phyloP scores from a whole-genome alignment of 2,797 vertebrate species.

The Enteromius fasciolatus region DNA sequence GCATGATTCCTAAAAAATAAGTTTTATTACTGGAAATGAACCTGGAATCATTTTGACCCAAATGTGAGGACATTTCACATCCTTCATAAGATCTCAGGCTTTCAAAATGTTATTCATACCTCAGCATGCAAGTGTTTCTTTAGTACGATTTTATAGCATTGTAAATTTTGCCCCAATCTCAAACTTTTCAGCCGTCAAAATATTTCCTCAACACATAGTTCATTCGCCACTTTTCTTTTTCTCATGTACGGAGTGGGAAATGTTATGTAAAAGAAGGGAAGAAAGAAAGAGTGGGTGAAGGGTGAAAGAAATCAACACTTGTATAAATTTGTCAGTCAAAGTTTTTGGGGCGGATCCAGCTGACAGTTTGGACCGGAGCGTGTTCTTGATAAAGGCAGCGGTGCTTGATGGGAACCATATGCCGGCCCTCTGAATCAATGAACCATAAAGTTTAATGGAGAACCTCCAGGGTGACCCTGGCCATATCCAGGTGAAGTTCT shows the following conservation, averaged over 20 bases:
- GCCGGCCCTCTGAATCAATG: slow-evolving; percentile 61
- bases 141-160: slow-evolving; percentile 31
- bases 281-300: slow-evolving; percentile 40
- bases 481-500: slow-evolving; percentile 61
- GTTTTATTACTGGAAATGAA: slow-evolving; percentile 23
- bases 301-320: slow-evolving; percentile 53
- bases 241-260: background rate
- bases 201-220: slow-evolving; percentile 7
- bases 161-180: slow-evolving; percentile 30
- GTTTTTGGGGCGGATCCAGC: slow-evolving; percentile 49
- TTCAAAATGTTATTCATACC: slow-evolving; percentile 43
- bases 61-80: slow-evolving; percentile 21
- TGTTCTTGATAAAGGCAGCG: slow-evolving; percentile 59
- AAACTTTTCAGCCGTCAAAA: slow-evolving; percentile 41
- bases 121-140: slow-evolving; percentile 45
- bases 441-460: slow-evolving; percentile 64
- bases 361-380: slow-evolving; percentile 55
- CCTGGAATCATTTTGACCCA: background rate
- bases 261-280: background rate
- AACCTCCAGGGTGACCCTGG: slow-evolving; percentile 58
- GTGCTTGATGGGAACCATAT: slow-evolving; percentile 62
- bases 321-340: slow-evolving; percentile 63
- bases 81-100: slow-evolving; percentile 37
- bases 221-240: slow-evolving; percentile 4
- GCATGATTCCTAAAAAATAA: background rate